Base-by-base conservation (phyloP, 2,888 invertebrate species). In the Ectemnius lituratus region DNA sequence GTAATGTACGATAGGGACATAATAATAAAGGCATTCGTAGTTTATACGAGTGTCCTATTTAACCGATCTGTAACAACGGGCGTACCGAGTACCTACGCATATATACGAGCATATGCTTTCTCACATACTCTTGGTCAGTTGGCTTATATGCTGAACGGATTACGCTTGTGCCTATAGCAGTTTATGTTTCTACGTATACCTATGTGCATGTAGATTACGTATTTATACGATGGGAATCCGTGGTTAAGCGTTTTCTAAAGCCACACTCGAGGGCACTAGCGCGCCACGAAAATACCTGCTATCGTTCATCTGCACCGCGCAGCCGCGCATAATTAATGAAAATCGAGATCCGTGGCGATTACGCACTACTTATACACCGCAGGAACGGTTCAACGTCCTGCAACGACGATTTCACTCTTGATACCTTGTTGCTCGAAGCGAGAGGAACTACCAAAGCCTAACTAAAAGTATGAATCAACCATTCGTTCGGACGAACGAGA, bases 261-360 rank as follows among this genome's bases (percentile, higher is more conserved):
- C 73, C 57, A 11, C 37, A 37, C 37, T 18, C 11, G 27, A 20
- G 37, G 62, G 67, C 62, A 62, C 60, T 71, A 62, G 67, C 62
- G 70, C 49, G 58, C 67, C 70, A 69, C 67, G 72, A 79, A 81
- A 81, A 77, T 68, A 76, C 68, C 68, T 60, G 23, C 57, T 52
- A 66, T 63, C 69, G 66, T 60, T n/a, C 70, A 69, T 62, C 67
- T 16, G 28, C 70, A 61, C 61, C 67, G 72, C 62, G 67, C 70
- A 59, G 59, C 67, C 66, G 64, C 68, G 72, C 72, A 75, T 82
- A 82, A 79, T 81, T 81, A 81, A 76, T 73, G 75, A 66, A 74
- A 78, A 76, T 78, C 70, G 70, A 75, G 73, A 79, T 82, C 70
- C 69, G 46, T 4, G 62, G 47, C 16, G 72, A 73, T 74, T 37